Evolutionary conservation across 1,140 invertebrate species (phyloP).

Genomic region (Fragariocoptes setiger): DNA sequence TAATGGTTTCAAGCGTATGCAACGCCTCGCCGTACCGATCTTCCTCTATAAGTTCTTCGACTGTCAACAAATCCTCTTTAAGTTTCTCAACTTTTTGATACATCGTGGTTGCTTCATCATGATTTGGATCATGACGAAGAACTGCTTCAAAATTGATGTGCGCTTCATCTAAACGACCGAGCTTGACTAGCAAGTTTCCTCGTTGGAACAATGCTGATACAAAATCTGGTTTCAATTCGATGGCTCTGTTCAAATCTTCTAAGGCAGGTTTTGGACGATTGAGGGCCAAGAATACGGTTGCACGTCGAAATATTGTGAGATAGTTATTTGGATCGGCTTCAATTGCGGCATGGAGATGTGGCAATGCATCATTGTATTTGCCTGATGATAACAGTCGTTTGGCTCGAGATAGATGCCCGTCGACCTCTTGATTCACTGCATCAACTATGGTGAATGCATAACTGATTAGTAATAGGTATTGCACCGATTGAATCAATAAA

Average conservation of each 20-base stretch:
- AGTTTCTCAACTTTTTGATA: slow-evolving; percentile 29
- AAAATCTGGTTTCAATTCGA: slow-evolving; percentile 81
- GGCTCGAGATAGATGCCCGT: slow-evolving; percentile 69
- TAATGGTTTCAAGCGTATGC: slow-evolving; percentile 29
- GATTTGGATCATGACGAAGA: slow-evolving; percentile 33
- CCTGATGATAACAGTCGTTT: slow-evolving; percentile 58
- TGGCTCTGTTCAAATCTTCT: slow-evolving; percentile 59
- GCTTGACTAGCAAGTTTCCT: slow-evolving; percentile 54
- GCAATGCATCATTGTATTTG: slow-evolving; percentile 74
- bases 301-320: slow-evolving; percentile 68
- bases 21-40: slow-evolving; percentile 35
- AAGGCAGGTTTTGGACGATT: slow-evolving; percentile 82
- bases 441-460: not conserved
- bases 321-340: slow-evolving; percentile 86
- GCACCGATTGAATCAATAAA: not conserved
- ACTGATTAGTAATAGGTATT: not conserved
- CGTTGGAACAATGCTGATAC: slow-evolving; percentile 52
- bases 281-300: slow-evolving; percentile 78
- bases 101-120: slow-evolving; percentile 34
- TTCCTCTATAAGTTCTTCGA: slow-evolving; percentile 29
- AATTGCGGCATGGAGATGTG: slow-evolving; percentile 89
- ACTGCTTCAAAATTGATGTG: slow-evolving; percentile 46
- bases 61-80: slow-evolving; percentile 29
- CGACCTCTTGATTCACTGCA: slow-evolving; percentile 28
- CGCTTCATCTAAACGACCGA: slow-evolving; percentile 48